Percentiles rank a stretch among this genome's conserved stretches.
Conservation (phyloP, 2,113 vertebrate species). For the Calidris pygmaea region DNA sequence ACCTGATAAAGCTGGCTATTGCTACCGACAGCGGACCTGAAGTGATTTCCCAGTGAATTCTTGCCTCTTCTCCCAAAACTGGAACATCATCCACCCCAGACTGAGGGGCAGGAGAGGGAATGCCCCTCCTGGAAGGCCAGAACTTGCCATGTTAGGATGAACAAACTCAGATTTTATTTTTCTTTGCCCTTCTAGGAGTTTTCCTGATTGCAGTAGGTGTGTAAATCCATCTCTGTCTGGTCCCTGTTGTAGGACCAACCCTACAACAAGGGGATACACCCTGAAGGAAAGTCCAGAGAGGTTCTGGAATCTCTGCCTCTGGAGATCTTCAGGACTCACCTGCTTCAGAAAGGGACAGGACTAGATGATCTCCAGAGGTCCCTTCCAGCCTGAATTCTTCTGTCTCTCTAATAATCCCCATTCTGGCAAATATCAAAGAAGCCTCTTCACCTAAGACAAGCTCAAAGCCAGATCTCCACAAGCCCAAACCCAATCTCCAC, state of each 20-base stretch:
- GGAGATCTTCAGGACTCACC: background rate
- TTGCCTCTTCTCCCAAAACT: background rate
- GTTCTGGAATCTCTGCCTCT: background rate
- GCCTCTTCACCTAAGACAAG: background rate
- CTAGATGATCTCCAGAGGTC: background rate
- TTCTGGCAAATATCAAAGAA: background rate
- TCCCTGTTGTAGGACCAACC: background rate
- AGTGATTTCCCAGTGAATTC: background rate
- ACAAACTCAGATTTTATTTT: background rate
- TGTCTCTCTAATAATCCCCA: background rate
- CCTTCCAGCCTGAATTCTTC: background rate
- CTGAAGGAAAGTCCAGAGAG: background rate
- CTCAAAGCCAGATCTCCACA: background rate
- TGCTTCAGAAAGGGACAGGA: background rate
- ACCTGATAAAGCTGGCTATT: background rate
- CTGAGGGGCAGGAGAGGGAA: background rate
- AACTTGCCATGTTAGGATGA: background rate
- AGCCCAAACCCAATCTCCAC: background rate
- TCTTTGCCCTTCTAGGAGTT: background rate
- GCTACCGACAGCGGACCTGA: background rate
- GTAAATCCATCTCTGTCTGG: background rate
- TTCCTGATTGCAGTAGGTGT: background rate
- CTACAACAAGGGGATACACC: background rate
- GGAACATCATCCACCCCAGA: background rate
- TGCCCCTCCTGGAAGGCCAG: background rate